Evolutionary conservation across 2,888 invertebrate genomes (phyloP), one percentile per base, ranked within the genome.

Genomic region (Trachelus tabidus): DNA sequence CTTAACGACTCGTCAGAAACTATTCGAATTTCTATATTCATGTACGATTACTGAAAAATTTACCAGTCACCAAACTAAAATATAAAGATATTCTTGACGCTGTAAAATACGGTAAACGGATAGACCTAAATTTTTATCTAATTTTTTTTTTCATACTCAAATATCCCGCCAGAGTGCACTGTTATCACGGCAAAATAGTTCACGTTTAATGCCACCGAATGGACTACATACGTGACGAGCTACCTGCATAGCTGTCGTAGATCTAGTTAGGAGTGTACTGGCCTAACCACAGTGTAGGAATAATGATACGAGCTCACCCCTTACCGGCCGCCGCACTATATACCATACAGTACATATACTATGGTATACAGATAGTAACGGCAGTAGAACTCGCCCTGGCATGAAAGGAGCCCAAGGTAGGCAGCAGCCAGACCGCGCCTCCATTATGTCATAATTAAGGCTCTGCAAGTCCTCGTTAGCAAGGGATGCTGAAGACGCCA

Each of bases 221-320:
- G 12, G 71, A 31, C 31, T 34, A 71, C 71, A 31, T 12, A 23
- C 71, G 12, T 31, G 33, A 34, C 6, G 71, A 71, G 15, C 33
- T 77, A 69, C 69, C 68, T 69, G 34, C 34, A 77, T 40, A 77
- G 40, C 69, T 74, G 75, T 33, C 37, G 69, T 69, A 77, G 69
- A 77, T 75, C 77, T 75, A 77, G 77, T 77, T 77, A 69, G 69
- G 56, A 77, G 74, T 75, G 34, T 75, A 75, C 31, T 34, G 31
- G 77, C 75, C 77, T 77, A 77, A 77, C 77, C 75, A 77, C 75
- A 77, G 77, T 77, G 77, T 77, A 74, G 77, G 75, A 77, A 75
- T 77, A 77, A 77, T 77, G 77, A 75, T 75, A 77, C 71, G 75
- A 71, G 77, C 77, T 71, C 71, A 71, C 31, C 71, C 71, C 75